These are phyloP conservation scores for Nephila pilipes DNA, from an alignment of 1,140 invertebrate genomes.

Conservation along the genomic window DNA sequence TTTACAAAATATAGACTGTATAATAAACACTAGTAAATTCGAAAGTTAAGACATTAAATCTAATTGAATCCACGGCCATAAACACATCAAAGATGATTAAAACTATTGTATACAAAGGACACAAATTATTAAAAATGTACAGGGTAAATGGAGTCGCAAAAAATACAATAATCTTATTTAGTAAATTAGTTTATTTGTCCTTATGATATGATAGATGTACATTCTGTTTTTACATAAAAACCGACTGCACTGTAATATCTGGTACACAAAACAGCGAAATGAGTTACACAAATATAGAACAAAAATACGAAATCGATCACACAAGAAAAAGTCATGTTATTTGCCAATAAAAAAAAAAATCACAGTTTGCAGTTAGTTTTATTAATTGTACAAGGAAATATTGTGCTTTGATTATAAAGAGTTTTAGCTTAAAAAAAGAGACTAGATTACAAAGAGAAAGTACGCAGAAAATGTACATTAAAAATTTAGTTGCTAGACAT, in stretches of 20 bases:
- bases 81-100: too few relatives aligned
- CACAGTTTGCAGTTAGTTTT: background rate
- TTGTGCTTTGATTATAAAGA: background rate
- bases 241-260: too few relatives aligned
- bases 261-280: background rate
- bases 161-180: background rate
- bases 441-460: background rate
- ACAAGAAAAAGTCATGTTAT: background rate
- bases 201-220: background rate
- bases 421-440: background rate
- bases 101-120: too few relatives aligned
- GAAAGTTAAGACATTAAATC: too few relatives aligned
- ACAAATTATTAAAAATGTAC: too few relatives aligned
- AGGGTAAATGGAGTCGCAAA: background rate
- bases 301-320: background rate
- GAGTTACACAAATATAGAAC: background rate
- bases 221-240: too few relatives aligned
- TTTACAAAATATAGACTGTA: too few relatives aligned
- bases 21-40: too few relatives aligned
- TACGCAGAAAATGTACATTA: too few relatives aligned
- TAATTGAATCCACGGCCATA: too few relatives aligned
- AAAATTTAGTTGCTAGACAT: too few relatives aligned
- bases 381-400: background rate
- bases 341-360: conserved; percentile 25
- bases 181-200: background rate